A percentile compares a stretch with the other conserved stretches of the same genome.
These are phyloP conservation scores for Selenia dentaria DNA, from an alignment of 2,888 invertebrate species.

Conservation along the genomic window DNA sequence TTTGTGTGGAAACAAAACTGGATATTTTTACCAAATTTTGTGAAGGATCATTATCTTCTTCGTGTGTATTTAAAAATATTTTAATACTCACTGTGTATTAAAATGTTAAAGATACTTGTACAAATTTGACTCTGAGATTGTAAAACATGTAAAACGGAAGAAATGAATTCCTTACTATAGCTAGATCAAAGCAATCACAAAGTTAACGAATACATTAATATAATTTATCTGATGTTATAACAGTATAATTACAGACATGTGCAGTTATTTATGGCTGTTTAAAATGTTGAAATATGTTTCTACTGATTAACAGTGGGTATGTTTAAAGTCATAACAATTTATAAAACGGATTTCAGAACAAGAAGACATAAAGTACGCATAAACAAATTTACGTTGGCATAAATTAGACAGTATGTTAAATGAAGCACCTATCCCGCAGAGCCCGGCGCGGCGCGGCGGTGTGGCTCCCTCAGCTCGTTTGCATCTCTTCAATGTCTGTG, in stretches of 20 bases:
- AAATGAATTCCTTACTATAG: no score
- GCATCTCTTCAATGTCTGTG: constrained; percentile 10
- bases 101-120: no score
- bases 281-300: not conserved
- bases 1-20: constrained; percentile 7
- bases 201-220: no score
- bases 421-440: constrained; percentile 2
- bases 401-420: constrained; percentile 15
- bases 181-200: no score
- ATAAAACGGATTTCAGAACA: constrained; percentile 17
- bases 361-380: constrained; percentile 20
- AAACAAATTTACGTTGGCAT: constrained; percentile 25
- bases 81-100: no score
- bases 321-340: constrained; percentile 18
- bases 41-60: not conserved
- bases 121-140: no score
- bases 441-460: not conserved
- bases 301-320: not conserved
- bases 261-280: constrained; percentile 6
- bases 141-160: no score
- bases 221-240: no score
- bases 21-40: constrained; percentile 6
- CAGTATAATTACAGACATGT: not conserved
- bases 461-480: constrained; percentile 4
- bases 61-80: no score